Evolutionary conservation across 2,113 vertebrate species (phyloP).

Genomic region (Silurus glanis): DNA sequence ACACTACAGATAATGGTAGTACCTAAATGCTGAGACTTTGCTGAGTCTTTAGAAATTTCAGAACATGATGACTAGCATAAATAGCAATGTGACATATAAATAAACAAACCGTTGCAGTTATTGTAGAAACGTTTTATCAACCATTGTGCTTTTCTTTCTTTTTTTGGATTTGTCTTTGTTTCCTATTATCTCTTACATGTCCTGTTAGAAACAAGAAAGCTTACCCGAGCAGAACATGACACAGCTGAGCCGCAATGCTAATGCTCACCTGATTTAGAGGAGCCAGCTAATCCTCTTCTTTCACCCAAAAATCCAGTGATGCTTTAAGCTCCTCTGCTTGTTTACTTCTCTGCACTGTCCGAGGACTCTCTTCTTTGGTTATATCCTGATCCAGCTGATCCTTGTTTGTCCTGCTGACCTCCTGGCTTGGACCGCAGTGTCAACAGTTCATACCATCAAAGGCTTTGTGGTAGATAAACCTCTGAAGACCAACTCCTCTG

Average conservation of each 20-base stretch:
- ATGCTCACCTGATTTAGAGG: conserved; percentile 86
- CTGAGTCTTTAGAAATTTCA: neutral
- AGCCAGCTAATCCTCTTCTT: conserved; percentile 79
- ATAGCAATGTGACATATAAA: neutral
- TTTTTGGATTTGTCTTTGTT: conserved; percentile 53
- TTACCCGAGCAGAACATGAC: conserved; percentile 68
- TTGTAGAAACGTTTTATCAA: neutral
- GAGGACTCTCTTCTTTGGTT: conserved; percentile 66
- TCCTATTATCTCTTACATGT: conserved; percentile 53
- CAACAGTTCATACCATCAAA: conserved; percentile 86
- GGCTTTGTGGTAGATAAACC: conserved; percentile 83
- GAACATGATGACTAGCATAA: neutral
- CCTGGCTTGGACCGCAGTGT: conserved; percentile 71
- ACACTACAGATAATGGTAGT: neutral
- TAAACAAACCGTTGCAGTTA: neutral
- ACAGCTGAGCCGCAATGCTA: conserved; percentile 76
- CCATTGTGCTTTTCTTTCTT: conserved; percentile 43
- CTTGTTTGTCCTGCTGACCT: conserved; percentile 76
- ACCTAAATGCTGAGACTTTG: neutral
- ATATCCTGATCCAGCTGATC: conserved; percentile 76
- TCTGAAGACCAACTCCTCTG: conserved; percentile 69
- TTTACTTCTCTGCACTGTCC: conserved; percentile 58
- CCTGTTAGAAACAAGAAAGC: conserved; percentile 67
- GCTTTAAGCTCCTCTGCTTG: conserved; percentile 59
- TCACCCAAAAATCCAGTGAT: conserved; percentile 79